Base-by-base conservation (phyloP, 2,113 vertebrate genomes). In the Melanostigma gelatinosum region DNA sequence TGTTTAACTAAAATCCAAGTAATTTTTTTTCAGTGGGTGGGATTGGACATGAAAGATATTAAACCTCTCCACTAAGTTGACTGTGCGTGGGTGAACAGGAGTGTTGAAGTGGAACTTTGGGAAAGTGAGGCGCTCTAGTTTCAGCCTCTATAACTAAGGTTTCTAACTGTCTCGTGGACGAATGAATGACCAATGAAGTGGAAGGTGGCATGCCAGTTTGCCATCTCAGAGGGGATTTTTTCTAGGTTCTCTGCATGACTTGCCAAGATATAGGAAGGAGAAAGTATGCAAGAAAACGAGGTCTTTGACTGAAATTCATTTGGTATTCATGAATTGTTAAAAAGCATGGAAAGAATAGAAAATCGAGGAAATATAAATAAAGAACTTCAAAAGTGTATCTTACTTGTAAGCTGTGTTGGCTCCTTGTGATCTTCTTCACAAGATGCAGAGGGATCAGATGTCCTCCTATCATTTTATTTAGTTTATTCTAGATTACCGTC, bases 111-210 rank as follows among this genome's bases (percentile, higher is more conserved):
- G 38, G 61, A 87, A 74, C 65, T 58, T 57, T 12, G 16, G 42
- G 38, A 27, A 76, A 92, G 70, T 72, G 60, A 75, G 50, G 34
- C 63, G 36, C 58, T 85, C 72, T 46, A 60, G 81, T 79, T 86
- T 72, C 64, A 63, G 58, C 62, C 58, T 58, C 55, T 76, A 18
- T 71, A 73, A 67, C 63, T 42, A 44, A 67, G 83, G 72, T 80
- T 72, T 67, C 34, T 77, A 60, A 73, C 57, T 60, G 75, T 74
- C 64, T 67, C 20, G 38, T 58, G 57, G 84, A 88, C 63, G 61
- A 83, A 79, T 88, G 42, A 86, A 82, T 75, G 83, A 80, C 79
- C 89, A 80, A 86, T 85, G 65, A 91, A 72, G 46, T 58, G 67
- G 68, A 80, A 86, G 76, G 71, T 85, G 24, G 63, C 72, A 57